Evolutionary conservation across 2,113 vertebrate species (phyloP).

Genomic region (Lamprotornis superbus): DNA sequence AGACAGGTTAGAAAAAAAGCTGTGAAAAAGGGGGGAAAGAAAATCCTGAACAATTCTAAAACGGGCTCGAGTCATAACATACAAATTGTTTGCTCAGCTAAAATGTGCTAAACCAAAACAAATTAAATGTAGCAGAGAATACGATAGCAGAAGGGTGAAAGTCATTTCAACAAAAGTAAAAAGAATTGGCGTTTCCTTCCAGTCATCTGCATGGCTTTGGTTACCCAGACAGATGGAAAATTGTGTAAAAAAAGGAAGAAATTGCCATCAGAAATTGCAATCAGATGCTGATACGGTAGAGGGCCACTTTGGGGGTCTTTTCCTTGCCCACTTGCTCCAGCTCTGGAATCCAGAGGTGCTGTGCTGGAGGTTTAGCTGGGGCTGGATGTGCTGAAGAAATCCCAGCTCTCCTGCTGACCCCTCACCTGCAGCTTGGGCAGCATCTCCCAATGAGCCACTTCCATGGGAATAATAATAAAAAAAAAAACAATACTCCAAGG

Average conservation of each 20-base stretch:
- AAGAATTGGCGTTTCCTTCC: neutral
- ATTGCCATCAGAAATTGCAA: neutral
- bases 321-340: neutral
- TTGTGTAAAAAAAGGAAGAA: neutral
- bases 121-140: conserved; percentile 54
- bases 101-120: conserved; percentile 64
- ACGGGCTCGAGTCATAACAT: conserved; percentile 33
- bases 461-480: neutral
- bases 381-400: neutral
- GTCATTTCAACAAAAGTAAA: conserved; percentile 42
- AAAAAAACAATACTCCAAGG: neutral
- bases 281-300: neutral
- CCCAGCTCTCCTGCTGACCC: neutral
- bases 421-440: neutral
- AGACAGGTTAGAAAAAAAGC: conserved; percentile 45
- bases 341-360: neutral
- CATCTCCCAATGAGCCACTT: neutral
- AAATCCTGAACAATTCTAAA: conserved; percentile 23
- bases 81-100: conserved; percentile 50
- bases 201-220: neutral
- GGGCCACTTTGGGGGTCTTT: neutral
- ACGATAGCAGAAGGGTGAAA: conserved; percentile 38
- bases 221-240: neutral
- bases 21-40: neutral
- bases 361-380: neutral